Percentiles rank a stretch among this genome's conserved stretches.
These are phyloP conservation scores for Lasiurus borealis DNA, from an alignment of 2,113 vertebrate species.

Conservation along the genomic window DNA sequence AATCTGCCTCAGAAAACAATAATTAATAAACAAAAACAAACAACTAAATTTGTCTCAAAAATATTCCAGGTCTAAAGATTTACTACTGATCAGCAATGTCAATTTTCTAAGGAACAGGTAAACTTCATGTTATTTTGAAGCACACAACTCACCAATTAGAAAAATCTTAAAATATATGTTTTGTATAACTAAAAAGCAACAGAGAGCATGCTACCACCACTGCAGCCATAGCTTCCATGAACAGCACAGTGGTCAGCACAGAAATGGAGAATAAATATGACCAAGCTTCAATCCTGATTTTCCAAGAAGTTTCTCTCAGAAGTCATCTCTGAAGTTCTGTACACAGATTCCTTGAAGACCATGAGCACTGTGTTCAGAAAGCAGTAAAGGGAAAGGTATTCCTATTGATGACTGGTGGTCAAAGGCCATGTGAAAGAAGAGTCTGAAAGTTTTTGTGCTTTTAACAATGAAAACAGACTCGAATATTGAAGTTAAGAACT, in stretches of 20 bases:
- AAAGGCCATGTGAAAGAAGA: constrained; percentile 91
- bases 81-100: neutral
- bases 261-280: constrained; percentile 94
- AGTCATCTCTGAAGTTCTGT: constrained; percentile 88
- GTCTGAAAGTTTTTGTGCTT: constrained; percentile 85
- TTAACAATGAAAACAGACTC: neutral
- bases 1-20: neutral
- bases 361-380: constrained; percentile 92
- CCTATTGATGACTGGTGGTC: constrained; percentile 91
- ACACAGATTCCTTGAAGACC: constrained; percentile 89
- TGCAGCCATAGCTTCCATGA: constrained; percentile 83
- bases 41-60: neutral
- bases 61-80: neutral
- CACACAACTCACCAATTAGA: neutral
- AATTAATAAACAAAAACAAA: neutral
- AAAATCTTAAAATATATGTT: neutral
- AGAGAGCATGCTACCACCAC: neutral
- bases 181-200: neutral
- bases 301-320: constrained; percentile 92
- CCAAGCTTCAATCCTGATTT: constrained; percentile 94
- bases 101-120: neutral
- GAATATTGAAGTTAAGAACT: neutral
- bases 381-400: constrained; percentile 92
- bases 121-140: constrained; percentile 3
- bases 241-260: constrained; percentile 90